Base-by-base conservation (phyloP, 2,888 invertebrate species). In the Stramonita haemastoma region DNA sequence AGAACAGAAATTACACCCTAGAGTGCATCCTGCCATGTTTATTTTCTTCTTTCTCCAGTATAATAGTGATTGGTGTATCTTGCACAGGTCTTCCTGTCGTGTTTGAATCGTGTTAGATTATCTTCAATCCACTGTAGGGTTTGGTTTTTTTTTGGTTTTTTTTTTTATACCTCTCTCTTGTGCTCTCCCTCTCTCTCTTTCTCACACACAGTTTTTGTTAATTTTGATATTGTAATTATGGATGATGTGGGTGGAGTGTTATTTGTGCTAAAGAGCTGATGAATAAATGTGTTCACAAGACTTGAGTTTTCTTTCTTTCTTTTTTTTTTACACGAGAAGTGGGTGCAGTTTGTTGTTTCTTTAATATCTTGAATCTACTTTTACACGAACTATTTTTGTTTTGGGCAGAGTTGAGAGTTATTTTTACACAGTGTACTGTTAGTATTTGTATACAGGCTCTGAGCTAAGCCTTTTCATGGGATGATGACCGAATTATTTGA, bases 261-360 rank as follows among this genome's bases (percentile, higher is more conserved):
- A 73, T 87, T 73, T 46, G 81, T 87, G 73, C 29, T 73, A 19
- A 70, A 19, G 87, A 87, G 73, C 87, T 87, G 73, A 87, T n/a
- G 87, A 87, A 87, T 87, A 87, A 87, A 87, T 87, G 87, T 87
- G 87, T 87, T 87, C 87, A 87, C 34, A 73, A 36, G 73, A 70
- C 15, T 29, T 32, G 19, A n/a, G 46, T 5, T 46, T 46, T 46
- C 8, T 46, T 5, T 46, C 8, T 46, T 2, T 46, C 8, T 46
- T 2, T 46, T 46, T 46, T 5, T 46, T 46, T 46, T 46, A 5
- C 4, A 46, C 46, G 46, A 8, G 46, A 46, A 46, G 46, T 46
- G 46, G 8, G 8, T 46, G 46, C 8, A 8, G 46, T 46, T 46
- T 46, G 46, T 46, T 46, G 46, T 46, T 46, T 46, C 46, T 46